phyloP scores from a whole-genome alignment of 2,113 vertebrate species.

The Choloepus hoffmanni region DNA sequence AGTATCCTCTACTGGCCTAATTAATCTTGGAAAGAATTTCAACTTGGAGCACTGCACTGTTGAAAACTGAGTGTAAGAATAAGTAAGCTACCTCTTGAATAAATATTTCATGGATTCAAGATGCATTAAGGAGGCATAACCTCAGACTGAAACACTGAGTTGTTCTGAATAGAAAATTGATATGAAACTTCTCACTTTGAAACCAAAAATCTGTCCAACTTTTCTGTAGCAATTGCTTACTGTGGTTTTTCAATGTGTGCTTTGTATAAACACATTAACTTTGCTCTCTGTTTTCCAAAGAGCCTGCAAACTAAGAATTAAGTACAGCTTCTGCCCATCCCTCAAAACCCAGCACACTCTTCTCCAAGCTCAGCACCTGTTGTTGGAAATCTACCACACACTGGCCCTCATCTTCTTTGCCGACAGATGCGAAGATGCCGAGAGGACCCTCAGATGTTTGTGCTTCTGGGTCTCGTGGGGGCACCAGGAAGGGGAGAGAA shows the following conservation, averaged over 20 bases:
- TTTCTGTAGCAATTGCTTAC: slow-evolving; percentile 83
- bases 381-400: slow-evolving; percentile 88
- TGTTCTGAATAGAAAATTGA: slow-evolving; percentile 45
- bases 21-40: slow-evolving; percentile 63
- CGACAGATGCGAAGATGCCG: slow-evolving; percentile 92
- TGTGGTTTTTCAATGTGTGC: slow-evolving; percentile 83
- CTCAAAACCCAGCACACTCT: slow-evolving; percentile 83
- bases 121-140: slow-evolving; percentile 3
- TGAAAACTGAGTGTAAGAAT: slow-evolving; percentile 33
- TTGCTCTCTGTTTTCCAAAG: slow-evolving; percentile 85
- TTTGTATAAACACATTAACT: slow-evolving; percentile 87
- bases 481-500: slow-evolving; percentile 91
- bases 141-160: slow-evolving; percentile 1
- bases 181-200: slow-evolving; percentile 69
- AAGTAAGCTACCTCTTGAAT: background rate
- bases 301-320: slow-evolving; percentile 87
- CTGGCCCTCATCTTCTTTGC: slow-evolving; percentile 87
- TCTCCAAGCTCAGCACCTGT: slow-evolving; percentile 87
- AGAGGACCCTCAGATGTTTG: slow-evolving; percentile 93
- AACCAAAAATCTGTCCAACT: slow-evolving; percentile 75
- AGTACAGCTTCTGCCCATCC: slow-evolving; percentile 83
- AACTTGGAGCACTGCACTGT: background rate
- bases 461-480: slow-evolving; percentile 86
- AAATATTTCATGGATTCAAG: slow-evolving; percentile 49
- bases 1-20: slow-evolving; percentile 56